phyloP scores from a whole-genome alignment of 2,797 vertebrate species.

The Enteromius paludinosus region DNA sequence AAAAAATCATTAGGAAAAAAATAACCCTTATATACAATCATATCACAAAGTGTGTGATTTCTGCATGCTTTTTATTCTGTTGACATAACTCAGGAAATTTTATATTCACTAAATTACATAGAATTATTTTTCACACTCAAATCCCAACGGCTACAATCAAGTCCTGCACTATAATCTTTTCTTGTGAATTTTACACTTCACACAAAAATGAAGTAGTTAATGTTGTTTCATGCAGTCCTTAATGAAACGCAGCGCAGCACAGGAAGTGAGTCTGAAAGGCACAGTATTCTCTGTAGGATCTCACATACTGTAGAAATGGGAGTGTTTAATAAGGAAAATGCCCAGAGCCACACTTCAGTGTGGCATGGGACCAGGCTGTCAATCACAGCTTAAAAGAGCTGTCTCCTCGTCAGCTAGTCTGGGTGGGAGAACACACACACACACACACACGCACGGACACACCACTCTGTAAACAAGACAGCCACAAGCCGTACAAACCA shows the following conservation, averaged over 20 bases:
- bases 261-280: neutral
- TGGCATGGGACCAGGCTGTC: constrained; percentile 33
- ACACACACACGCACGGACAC: constrained; percentile 64
- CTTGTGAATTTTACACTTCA: neutral
- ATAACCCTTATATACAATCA: neutral
- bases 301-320: constrained; percentile 6
- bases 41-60: neutral
- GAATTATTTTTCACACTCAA: neutral
- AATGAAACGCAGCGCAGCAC: constrained; percentile 16
- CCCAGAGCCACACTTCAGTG: constrained; percentile 27
- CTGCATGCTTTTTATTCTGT: neutral
- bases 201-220: neutral
- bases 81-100: neutral
- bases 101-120: neutral
- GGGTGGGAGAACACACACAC: constrained; percentile 23
- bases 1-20: neutral
- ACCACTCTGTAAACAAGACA: constrained; percentile 69
- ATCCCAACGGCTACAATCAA: neutral
- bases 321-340: constrained; percentile 36
- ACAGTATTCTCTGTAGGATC: neutral
- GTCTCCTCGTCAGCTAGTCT: constrained; percentile 29
- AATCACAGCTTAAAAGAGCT: constrained; percentile 44
- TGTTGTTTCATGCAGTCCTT: constrained; percentile 6
- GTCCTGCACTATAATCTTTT: neutral
- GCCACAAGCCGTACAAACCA: constrained; percentile 75